Conservation (phyloP, 2,797 vertebrate genomes). For the Takifugu rubripes region DNA sequence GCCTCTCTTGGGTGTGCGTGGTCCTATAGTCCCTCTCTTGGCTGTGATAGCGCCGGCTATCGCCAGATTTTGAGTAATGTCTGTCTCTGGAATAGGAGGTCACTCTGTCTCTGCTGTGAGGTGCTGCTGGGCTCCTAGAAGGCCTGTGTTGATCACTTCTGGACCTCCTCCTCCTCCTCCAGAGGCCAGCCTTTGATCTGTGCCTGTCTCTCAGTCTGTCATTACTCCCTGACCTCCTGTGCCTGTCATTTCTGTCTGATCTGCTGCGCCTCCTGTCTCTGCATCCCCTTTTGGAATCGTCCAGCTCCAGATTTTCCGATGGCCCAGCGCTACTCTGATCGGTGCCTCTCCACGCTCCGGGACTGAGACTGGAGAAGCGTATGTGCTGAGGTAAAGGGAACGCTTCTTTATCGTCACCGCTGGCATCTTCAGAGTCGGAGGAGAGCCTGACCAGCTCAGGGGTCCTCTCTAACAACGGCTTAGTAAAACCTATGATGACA, state of each 20-base stretch:
- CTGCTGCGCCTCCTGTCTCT: slow-evolving; percentile 23
- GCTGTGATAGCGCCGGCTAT: slow-evolving; percentile 74
- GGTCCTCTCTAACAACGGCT: slow-evolving; percentile 85
- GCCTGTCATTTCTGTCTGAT: slow-evolving; percentile 33
- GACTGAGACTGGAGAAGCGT: slow-evolving; percentile 76
- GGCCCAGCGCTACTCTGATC: slow-evolving; percentile 6
- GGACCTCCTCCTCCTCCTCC: slow-evolving; percentile 67
- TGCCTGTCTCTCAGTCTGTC: slow-evolving; percentile 57
- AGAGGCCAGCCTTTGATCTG: slow-evolving; percentile 72
- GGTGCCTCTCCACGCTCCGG: slow-evolving; percentile 36
- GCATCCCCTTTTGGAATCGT: slow-evolving; percentile 33
- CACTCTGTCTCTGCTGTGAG: slow-evolving; percentile 54
- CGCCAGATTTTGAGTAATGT: slow-evolving; percentile 61
- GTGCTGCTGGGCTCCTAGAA: slow-evolving; percentile 31
- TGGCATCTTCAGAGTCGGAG: slow-evolving; percentile 85
- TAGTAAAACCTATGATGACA: slow-evolving; percentile 87
- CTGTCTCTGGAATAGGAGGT: slow-evolving; percentile 75
- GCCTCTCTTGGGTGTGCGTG: slow-evolving; percentile 46
- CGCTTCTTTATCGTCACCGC: slow-evolving; percentile 67
- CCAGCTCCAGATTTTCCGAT: slow-evolving; percentile 25
- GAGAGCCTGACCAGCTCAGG: slow-evolving; percentile 92
- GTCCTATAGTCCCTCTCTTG: slow-evolving; percentile 42
- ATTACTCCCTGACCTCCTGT: slow-evolving; percentile 56
- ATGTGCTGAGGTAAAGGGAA: slow-evolving; percentile 71
- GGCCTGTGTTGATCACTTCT: slow-evolving; percentile 71